A percentile compares a stretch with the other conserved stretches of the same genome.
Conservation (phyloP, 2,797 vertebrate genomes). For the Macropus fuliginosus region DNA sequence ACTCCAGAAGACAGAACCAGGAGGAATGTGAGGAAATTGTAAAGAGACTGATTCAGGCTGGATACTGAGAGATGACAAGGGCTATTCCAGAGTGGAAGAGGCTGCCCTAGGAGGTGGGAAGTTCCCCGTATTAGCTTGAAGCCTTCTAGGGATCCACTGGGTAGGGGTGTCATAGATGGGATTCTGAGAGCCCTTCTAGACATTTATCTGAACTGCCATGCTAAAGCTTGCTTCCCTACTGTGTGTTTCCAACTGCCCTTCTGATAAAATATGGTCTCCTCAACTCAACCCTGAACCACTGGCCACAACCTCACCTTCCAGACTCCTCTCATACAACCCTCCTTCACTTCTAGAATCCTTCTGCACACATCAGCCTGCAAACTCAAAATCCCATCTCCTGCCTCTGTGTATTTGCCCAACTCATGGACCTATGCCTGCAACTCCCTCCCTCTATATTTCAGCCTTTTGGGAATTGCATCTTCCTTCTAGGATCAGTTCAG, state of each 20-base stretch:
- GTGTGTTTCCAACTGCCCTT: not conserved
- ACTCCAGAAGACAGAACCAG: not conserved
- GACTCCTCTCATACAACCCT: not conserved
- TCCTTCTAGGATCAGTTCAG: not conserved
- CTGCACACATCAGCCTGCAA: not conserved
- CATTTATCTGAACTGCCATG: not conserved
- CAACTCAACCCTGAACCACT: not conserved
- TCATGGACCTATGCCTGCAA: not conserved
- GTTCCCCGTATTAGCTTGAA: not conserved
- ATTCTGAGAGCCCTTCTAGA: not conserved
- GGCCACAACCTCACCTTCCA: not conserved
- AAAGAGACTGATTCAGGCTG: not conserved
- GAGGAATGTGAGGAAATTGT: not conserved
- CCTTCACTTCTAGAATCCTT: not conserved
- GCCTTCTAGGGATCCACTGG: not conserved
- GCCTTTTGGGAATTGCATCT: not conserved
- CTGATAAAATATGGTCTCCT: not conserved
- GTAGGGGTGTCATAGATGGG: not conserved
- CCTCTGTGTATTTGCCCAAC: not conserved
- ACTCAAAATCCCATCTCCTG: not conserved
- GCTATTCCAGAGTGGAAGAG: not conserved
- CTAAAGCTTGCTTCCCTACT: not conserved
- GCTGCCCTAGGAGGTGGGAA: not conserved
- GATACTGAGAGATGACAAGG: not conserved
- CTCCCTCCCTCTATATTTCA: not conserved